Base-by-base conservation (phyloP, 2,113 vertebrate species). In the Hiodon alosoides region DNA sequence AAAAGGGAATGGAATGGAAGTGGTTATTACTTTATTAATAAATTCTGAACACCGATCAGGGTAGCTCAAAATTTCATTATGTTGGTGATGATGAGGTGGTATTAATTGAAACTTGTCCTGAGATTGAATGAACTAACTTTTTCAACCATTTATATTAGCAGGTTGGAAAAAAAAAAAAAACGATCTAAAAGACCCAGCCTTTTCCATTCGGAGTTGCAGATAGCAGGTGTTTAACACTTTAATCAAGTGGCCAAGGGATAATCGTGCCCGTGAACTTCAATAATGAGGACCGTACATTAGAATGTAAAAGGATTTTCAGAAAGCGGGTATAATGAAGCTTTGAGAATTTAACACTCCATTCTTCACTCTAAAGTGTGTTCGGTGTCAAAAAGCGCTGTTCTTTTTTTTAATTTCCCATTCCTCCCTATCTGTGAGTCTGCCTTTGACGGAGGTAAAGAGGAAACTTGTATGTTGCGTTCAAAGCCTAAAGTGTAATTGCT, bases 151-250 rank as follows among this genome's bases (percentile, higher is more conserved):
- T 75, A 51, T 54, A 51, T 67, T 13, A 11, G 53, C 54, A 75
- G 46, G 59, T 75, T 50, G 65, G 50, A 50, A 75, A 55, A 67
- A 31, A 31, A 31, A 31, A 31, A 31, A 31, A 74, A 75, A 59
- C 54, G 10, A 48, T 68, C 65, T 16, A 13, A 9, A 9, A 17
- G 53, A 4, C 8, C 16, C 2, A 5, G 7, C 16, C 46, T 54
- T 58, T 71, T 75, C 9, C 3, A 47, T 68, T 47, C 55, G 65
- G 55, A 17, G n/a, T 50, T 6, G n/a, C 46, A 75, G 54, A 66
- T 58, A 67, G 54, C 54, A 48, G 54, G 65, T 68, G 54, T 64
- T 67, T 67, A 75, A 67, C 65, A 64, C 68, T 75, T 75, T 68
- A 75, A 75, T 75, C 73, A 68, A 75, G 73, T 75, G 65, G 31